Percentiles rank a stretch among this genome's conserved stretches.
These are phyloP conservation scores for Junonia oenone DNA, from an alignment of 2,888 invertebrate genomes.

Conservation along the genomic window DNA sequence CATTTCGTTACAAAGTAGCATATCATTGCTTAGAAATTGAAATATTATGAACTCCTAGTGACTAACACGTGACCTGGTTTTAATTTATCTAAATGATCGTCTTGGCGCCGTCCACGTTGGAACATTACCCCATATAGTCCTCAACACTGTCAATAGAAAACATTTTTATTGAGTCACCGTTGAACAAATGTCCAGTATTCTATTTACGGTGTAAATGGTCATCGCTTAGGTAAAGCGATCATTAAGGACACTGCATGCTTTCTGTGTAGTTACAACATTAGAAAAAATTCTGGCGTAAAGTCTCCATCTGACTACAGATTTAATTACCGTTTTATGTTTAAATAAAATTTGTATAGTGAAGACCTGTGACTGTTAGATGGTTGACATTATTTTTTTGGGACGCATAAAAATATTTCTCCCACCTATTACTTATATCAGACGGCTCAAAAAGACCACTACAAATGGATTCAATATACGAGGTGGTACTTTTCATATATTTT, in stretches of 20 bases:
- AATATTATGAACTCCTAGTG: constrained; percentile 6
- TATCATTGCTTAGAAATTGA: constrained; percentile 11
- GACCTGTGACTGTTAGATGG: no score
- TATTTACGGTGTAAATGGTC: not conserved
- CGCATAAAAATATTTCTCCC: no score
- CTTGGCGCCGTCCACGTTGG: constrained; percentile 36
- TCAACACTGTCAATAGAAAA: not conserved
- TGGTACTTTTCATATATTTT: no score
- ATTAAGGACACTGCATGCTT: not conserved
- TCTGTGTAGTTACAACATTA: no score
- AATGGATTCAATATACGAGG: no score
- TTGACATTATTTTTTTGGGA: no score
- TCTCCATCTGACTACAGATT: no score
- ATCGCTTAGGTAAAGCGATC: not conserved
- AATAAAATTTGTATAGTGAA: no score
- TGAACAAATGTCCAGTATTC: not conserved
- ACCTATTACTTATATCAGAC: no score
- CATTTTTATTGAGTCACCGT: constrained; percentile 3
- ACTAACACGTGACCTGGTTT: constrained; percentile 44
- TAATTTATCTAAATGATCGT: constrained; percentile 51
- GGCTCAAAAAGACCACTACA: no score
- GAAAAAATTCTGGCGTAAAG: no score
- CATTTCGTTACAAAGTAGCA: not conserved
- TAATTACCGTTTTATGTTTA: no score
- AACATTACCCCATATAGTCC: constrained; percentile 5